Evolutionary conservation across 2,888 invertebrate species (phyloP).

Genomic region (Minunthozetes semirufus): DNA sequence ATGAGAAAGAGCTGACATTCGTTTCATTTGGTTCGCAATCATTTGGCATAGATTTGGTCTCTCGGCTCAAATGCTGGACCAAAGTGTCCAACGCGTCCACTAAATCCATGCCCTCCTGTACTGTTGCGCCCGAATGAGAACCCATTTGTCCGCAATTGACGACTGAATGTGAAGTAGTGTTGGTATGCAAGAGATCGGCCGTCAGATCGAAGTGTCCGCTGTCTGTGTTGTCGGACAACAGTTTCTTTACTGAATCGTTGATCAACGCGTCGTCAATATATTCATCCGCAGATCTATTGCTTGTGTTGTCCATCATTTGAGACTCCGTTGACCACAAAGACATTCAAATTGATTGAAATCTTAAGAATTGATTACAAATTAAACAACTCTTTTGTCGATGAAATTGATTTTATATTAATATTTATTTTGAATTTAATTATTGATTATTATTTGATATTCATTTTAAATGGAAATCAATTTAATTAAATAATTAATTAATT

Average conservation of each 20-base stretch:
- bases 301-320: not conserved
- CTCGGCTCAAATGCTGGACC: slow-evolving; percentile 9
- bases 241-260: slow-evolving; percentile 28
- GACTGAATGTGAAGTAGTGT: not conserved
- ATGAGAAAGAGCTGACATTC: not conserved
- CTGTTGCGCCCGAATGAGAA: not conserved
- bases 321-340: not conserved
- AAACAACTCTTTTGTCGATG: not conserved
- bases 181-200: not conserved
- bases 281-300: not conserved
- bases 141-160: not conserved
- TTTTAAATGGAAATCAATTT: not conserved
- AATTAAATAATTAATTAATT: not conserved
- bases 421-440: not conserved
- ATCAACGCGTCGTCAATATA: slow-evolving; percentile 22
- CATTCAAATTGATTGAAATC: not conserved
- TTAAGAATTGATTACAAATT: not conserved
- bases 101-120: slow-evolving; percentile 26
- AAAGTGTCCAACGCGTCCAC: slow-evolving; percentile 32
- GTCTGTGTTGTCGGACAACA: slow-evolving; percentile 11
- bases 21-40: not conserved
- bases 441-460: not conserved
- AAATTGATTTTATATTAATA: not conserved
- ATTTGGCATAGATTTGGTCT: not conserved
- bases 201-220: slow-evolving; percentile 8